Evolutionary conservation across 1,140 invertebrate species (phyloP).

Genomic region (Brachionus rubens): DNA sequence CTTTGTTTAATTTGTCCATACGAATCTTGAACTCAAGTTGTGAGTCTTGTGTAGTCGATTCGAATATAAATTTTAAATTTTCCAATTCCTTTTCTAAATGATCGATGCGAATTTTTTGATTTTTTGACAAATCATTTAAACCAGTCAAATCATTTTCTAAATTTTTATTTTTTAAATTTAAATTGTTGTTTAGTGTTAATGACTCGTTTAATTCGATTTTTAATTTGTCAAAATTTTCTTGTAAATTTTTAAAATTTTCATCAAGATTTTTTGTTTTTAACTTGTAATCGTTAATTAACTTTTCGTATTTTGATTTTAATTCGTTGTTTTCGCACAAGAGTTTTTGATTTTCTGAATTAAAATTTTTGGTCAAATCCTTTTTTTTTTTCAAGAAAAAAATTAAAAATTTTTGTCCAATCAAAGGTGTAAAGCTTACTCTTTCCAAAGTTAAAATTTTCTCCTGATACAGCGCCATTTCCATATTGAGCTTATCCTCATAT

Average conservation of each 20-base stretch:
- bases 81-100: slow-evolving; percentile 42
- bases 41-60: slow-evolving; percentile 13
- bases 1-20: slow-evolving; percentile 52
- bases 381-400: not conserved
- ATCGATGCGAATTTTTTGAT: slow-evolving; percentile 21
- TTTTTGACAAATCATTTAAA: not conserved
- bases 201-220: slow-evolving; percentile 49
- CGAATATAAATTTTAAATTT: slow-evolving; percentile 4
- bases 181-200: slow-evolving; percentile 47
- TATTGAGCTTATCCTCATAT: not conserved
- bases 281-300: slow-evolving; percentile 55
- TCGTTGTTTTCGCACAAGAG: slow-evolving; percentile 31
- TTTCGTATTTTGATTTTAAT: slow-evolving; percentile 50
- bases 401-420: not conserved
- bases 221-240: slow-evolving; percentile 49
- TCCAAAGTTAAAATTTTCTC: slow-evolving; percentile 40
- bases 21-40: slow-evolving; percentile 51
- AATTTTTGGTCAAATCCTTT: slow-evolving; percentile 43
- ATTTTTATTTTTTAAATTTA: slow-evolving; percentile 40
- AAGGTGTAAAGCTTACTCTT: not conserved
- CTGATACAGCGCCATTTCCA: not conserved
- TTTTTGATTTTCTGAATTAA: slow-evolving; percentile 43
- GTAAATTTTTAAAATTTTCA: slow-evolving; percentile 51
- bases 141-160: not conserved
- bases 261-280: slow-evolving; percentile 53